Conservation (phyloP, 2,888 invertebrate species). For the Geotrupes spiniger region DNA sequence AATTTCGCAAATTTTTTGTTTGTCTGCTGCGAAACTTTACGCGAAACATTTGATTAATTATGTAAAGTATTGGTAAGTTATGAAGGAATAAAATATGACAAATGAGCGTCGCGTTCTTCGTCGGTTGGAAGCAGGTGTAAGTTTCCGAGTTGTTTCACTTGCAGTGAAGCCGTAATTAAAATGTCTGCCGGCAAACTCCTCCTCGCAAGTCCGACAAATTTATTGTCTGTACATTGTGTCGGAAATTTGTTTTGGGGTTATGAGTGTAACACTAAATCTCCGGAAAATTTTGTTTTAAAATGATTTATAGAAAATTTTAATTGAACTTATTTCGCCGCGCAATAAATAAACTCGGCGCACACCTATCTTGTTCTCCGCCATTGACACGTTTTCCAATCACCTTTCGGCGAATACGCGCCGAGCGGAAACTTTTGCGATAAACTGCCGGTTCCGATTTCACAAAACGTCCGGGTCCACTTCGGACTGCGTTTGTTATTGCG, state of each 20-base stretch:
- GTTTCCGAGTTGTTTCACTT: slow-evolving; percentile 30
- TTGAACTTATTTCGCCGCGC: slow-evolving; percentile 26
- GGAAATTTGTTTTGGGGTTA: slow-evolving; percentile 48
- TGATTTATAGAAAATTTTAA: slow-evolving; percentile 36
- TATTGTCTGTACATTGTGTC: slow-evolving; percentile 46
- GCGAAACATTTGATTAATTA: too few relatives aligned
- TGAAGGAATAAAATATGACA: slow-evolving; percentile 18
- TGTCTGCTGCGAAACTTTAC: too few relatives aligned
- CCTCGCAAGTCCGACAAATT: slow-evolving; percentile 47
- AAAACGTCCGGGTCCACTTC: neutral
- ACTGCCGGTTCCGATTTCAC: neutral
- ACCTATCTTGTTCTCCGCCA: neutral
- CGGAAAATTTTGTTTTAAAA: slow-evolving; percentile 37
- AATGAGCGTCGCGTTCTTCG: slow-evolving; percentile 15
- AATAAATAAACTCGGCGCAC: slow-evolving; percentile 13
- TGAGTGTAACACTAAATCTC: slow-evolving; percentile 35
- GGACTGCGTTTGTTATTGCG: neutral
- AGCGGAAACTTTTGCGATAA: slow-evolving; percentile 4
- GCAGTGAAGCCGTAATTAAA: slow-evolving; percentile 46
- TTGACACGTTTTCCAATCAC: neutral
- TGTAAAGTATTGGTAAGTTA: slow-evolving; percentile 14
- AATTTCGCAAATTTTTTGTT: too few relatives aligned
- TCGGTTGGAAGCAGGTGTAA: slow-evolving; percentile 28
- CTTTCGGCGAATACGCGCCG: neutral
- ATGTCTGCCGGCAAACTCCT: slow-evolving; percentile 42